phyloP scores from a whole-genome alignment of 2,113 vertebrate species.

The Platysternon megacephalum region DNA sequence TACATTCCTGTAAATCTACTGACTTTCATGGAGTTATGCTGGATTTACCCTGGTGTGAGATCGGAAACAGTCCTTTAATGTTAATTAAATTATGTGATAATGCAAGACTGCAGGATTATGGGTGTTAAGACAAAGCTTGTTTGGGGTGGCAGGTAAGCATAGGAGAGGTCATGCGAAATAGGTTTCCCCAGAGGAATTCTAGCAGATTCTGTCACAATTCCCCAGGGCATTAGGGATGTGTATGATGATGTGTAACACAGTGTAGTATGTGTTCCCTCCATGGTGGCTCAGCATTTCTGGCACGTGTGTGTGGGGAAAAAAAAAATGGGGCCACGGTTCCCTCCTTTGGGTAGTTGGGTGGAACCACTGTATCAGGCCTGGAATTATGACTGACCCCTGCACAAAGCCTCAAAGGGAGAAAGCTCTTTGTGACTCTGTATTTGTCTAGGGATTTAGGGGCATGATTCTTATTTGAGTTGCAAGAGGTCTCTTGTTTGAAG shows the following conservation, averaged over 20 bases:
- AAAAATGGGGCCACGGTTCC: not conserved
- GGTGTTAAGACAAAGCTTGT: not conserved
- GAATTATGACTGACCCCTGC: rapidly evolving
- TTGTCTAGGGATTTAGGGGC: not conserved
- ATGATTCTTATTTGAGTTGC: not conserved
- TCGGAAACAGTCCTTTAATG: not conserved
- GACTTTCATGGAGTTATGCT: not conserved
- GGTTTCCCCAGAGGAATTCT: not conserved
- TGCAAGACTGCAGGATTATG: conserved; percentile 12
- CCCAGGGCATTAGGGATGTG: not conserved
- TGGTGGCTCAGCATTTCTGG: not conserved
- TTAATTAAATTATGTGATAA: conserved; percentile 33
- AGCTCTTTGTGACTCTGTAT: not conserved
- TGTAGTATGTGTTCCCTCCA: rapidly evolving
- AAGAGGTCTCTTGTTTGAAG: not conserved
- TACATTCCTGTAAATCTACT: not conserved
- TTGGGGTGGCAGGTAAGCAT: not conserved
- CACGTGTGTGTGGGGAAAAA: rapidly evolving
- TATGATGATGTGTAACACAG: not conserved
- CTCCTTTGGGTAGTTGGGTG: not conserved
- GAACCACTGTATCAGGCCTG: rapidly evolving
- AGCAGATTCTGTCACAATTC: not conserved
- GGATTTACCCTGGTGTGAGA: not conserved
- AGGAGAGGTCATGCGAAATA: not conserved
- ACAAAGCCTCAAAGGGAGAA: not conserved